A percentile compares a stretch with the other conserved stretches of the same genome.
phyloP scores from a whole-genome alignment of 2,888 invertebrate species.

The Abrostola triplasia region DNA sequence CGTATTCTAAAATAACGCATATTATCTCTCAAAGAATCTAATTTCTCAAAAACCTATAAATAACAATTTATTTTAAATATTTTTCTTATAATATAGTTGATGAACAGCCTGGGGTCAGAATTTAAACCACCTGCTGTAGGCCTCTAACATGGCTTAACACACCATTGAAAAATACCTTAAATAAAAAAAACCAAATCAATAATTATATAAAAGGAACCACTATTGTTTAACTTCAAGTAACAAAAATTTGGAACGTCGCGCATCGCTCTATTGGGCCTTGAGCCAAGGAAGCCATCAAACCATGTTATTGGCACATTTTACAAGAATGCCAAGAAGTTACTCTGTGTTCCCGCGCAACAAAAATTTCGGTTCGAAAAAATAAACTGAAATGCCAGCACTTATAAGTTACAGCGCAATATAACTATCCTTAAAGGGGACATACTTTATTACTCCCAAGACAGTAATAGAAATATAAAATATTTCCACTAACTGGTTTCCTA shows the following conservation, averaged over 20 bases:
- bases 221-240: too few relatives aligned
- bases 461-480: background rate
- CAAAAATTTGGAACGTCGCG: conserved; percentile 27
- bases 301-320: conserved; percentile 25
- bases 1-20: too few relatives aligned
- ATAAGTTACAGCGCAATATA: conserved; percentile 7
- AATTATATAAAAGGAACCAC: conserved; percentile 1
- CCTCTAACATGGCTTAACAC: too few relatives aligned
- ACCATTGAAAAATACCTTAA: too few relatives aligned
- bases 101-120: too few relatives aligned
- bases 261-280: conserved; percentile 12
- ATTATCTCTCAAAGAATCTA: too few relatives aligned
- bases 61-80: too few relatives aligned
- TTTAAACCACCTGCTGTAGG: too few relatives aligned
- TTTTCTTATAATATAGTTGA: too few relatives aligned
- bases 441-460: conserved; percentile 9
- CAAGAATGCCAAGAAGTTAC: conserved; percentile 1
- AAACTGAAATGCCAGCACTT: too few relatives aligned
- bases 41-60: too few relatives aligned
- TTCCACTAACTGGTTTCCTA: background rate
- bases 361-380: background rate
- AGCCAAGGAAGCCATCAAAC: conserved; percentile 24
- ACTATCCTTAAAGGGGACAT: conserved; percentile 6
- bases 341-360: background rate
- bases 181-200: too few relatives aligned